Evolutionary conservation across 2,797 vertebrate species (phyloP), one percentile per base, ranked within the genome.

Genomic region (Paedocypris micromegethes): DNA sequence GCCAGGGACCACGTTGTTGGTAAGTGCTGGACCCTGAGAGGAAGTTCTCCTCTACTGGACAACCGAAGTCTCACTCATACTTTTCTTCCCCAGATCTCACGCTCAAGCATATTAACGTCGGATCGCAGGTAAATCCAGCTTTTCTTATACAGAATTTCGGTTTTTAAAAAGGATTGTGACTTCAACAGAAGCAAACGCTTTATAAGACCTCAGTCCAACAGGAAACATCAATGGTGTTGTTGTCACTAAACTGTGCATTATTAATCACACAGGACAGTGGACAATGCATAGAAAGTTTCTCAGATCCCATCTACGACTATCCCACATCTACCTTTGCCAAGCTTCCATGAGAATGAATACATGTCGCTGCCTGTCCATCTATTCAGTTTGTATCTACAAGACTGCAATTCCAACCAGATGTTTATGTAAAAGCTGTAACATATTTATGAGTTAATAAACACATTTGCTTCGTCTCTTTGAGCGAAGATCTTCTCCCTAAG

Each of bases 51-150:
- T 0, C 50, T 53, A 9, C 39, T 4, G 2, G 23, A 9, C 40
- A 38, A 23, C 23, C 23, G 23, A 23, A 23, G 23, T 23, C 23
- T 23, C 23, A 23, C 23, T 23, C 23, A 23, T 23, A 23, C 23
- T 23, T 58, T 62, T 47, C n/a, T 49, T 57, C 59, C 49, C 65
- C 64, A 78, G 77, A 78, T 48, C 71, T 75, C 43, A 68, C 73
- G 47, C 42, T 75, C 4, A 56, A 61, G 60, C 49, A 49, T 47
- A 3, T 65, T 59, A 56, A 55, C 52, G 62, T 8, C 7, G 47
- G 50, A 49, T 51, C 47, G n/a, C 50, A 53, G 71, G 77, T 78
- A 73, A 72, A 4, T 44, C 7, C 38, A n/a, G 4, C 58, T 8
- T 55, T 50, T 56, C 7, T 64, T 64, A 37, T 47, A 7, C 42